These are phyloP conservation scores for Poecilia velifera DNA, from an alignment of 2,797 vertebrate species.

Conservation along the genomic window DNA sequence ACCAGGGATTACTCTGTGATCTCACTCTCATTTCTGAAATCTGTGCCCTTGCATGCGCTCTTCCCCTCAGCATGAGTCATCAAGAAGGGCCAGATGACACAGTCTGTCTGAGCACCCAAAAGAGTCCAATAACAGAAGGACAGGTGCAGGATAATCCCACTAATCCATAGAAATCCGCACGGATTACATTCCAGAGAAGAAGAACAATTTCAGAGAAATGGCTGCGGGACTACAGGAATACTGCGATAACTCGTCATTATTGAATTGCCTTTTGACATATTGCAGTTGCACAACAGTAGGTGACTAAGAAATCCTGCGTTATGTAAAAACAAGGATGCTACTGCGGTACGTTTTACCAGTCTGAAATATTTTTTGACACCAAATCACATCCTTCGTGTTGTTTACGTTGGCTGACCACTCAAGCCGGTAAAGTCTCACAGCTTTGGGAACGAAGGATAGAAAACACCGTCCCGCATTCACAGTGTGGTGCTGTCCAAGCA, in stretches of 20 bases:
- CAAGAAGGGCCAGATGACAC: slow-evolving; percentile 40
- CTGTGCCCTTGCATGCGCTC: slow-evolving; percentile 16
- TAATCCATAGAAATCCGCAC: slow-evolving; percentile 65
- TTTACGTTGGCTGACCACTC: background rate
- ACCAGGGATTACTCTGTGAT: slow-evolving; percentile 52
- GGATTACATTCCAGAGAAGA: slow-evolving; percentile 51
- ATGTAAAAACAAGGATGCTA: background rate
- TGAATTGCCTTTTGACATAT: slow-evolving; percentile 16
- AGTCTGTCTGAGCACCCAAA: slow-evolving; percentile 38
- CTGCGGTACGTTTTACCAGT: background rate
- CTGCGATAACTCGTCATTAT: slow-evolving; percentile 4
- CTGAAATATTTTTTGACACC: background rate
- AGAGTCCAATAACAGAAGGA: slow-evolving; percentile 63
- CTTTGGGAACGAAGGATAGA: background rate
- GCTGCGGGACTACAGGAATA: slow-evolving; percentile 18
- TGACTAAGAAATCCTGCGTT: background rate
- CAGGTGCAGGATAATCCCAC: slow-evolving; percentile 70
- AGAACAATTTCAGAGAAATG: slow-evolving; percentile 24
- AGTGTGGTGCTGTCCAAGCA: background rate
- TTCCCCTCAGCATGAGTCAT: slow-evolving; percentile 27
- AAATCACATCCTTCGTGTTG: background rate
- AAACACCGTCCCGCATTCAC: background rate
- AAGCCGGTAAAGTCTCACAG: background rate
- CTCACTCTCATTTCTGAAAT: slow-evolving; percentile 30
- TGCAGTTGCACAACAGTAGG: background rate